phyloP scores from a whole-genome alignment of 1,140 invertebrate species.

The Episyrphus balteatus region DNA sequence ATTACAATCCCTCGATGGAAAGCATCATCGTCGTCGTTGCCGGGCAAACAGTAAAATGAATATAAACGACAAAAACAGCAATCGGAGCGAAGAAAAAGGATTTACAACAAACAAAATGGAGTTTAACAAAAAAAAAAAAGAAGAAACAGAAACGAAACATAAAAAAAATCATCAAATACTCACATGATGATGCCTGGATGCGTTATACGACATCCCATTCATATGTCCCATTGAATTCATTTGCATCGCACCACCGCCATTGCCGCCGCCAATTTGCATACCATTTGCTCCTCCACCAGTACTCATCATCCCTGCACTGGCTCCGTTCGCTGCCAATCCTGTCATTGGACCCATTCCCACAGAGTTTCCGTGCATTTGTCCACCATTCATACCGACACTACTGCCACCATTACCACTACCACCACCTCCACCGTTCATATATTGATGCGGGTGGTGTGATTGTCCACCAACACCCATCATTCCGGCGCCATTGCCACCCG shows the following conservation, averaged over 20 bases:
- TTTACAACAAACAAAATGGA: slow-evolving; percentile 1
- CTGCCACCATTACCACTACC: slow-evolving; percentile 1
- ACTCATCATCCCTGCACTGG: slow-evolving; percentile 36
- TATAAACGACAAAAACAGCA: no score
- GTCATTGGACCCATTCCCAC: slow-evolving; percentile 14
- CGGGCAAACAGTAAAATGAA: no score
- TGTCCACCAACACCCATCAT: slow-evolving; percentile 7
- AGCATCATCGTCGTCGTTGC: neutral
- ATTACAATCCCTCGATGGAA: neutral
- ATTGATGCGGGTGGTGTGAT: slow-evolving; percentile 9
- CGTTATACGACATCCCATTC: slow-evolving; percentile 4
- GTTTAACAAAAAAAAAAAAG: neutral
- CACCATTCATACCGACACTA: slow-evolving; percentile 2
- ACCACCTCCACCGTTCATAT: slow-evolving; percentile 11
- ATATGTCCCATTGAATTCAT: slow-evolving; percentile 4
- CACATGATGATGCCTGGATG: slow-evolving; percentile 34
- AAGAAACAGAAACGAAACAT: neutral
- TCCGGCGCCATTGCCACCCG: slow-evolving; percentile 3
- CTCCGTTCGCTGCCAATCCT: slow-evolving; percentile 33
- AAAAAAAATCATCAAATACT: slow-evolving; percentile 11
- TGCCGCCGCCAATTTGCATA: slow-evolving; percentile 29
- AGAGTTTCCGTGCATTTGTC: slow-evolving; percentile 20
- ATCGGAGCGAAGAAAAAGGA: no score
- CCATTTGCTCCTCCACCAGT: slow-evolving; percentile 28
- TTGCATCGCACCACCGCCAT: slow-evolving; percentile 5